Percentiles rank a stretch among this genome's conserved stretches.
phyloP scores from a whole-genome alignment of 2,113 vertebrate species.

The Poicephalus gulielmi region DNA sequence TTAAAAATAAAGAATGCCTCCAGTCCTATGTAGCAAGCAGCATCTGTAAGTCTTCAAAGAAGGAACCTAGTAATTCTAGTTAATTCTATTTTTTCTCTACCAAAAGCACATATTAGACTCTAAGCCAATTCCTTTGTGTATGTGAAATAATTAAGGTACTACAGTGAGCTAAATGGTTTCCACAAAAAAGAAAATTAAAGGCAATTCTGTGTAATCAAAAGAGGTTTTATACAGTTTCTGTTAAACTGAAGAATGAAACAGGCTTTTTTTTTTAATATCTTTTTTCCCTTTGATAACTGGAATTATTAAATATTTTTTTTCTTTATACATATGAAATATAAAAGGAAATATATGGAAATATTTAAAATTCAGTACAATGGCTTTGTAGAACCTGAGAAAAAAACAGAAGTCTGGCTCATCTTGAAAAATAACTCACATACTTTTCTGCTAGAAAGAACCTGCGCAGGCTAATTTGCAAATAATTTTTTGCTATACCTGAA shows the following conservation, averaged over 20 bases:
- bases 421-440: neutral
- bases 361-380: neutral
- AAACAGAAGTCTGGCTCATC: neutral
- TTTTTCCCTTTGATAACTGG: neutral
- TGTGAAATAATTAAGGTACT: neutral
- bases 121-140: slow-evolving; percentile 9
- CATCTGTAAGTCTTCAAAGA: slow-evolving; percentile 21
- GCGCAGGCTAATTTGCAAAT: neutral
- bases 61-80: neutral
- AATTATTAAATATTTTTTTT: neutral
- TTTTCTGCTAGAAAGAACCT: neutral
- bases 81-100: neutral
- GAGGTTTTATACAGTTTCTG: neutral
- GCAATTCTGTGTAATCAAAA: neutral
- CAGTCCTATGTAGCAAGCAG: neutral
- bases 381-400: neutral
- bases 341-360: neutral
- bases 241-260: neutral
- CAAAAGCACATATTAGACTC: neutral
- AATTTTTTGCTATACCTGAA: neutral
- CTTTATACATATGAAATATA: neutral
- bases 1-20: neutral
- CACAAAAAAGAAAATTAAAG: neutral
- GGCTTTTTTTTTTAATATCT: neutral
- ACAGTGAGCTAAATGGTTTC: neutral